Conservation (phyloP, 2,888 invertebrate genomes). For the Alcis repandata region DNA sequence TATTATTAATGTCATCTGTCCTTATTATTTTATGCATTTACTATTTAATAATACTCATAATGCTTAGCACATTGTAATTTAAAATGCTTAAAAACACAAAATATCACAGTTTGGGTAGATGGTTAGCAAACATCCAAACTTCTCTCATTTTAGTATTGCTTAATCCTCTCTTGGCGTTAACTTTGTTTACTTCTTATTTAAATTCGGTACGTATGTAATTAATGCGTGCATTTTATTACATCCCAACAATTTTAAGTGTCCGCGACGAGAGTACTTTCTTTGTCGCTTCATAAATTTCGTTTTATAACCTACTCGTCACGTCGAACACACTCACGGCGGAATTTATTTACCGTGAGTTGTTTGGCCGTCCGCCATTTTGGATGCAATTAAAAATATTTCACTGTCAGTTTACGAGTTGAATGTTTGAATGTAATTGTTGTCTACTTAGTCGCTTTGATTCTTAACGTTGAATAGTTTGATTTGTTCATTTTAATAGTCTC, state of each 20-base stretch:
- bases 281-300: slow-evolving; percentile 55
- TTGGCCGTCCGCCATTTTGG: slow-evolving; percentile 57
- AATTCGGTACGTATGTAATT: slow-evolving; percentile 49
- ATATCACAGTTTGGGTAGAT: not conserved
- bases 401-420: slow-evolving; percentile 42
- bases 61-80: too few species aligned
- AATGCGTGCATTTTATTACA: slow-evolving; percentile 40
- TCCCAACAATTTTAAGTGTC: slow-evolving; percentile 33
- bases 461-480: slow-evolving; percentile 17
- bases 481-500: not conserved
- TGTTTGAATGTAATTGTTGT: slow-evolving; percentile 43
- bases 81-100: too few species aligned
- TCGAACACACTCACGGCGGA: slow-evolving; percentile 54
- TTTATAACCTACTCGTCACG: slow-evolving; percentile 52
- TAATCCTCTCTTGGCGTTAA: slow-evolving; percentile 23
- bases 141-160: slow-evolving; percentile 4
- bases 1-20: too few species aligned
- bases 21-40: too few species aligned
- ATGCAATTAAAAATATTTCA: slow-evolving; percentile 58
- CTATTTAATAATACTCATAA: too few species aligned
- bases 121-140: not conserved
- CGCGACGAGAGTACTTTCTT: slow-evolving; percentile 33
- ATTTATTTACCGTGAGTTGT: slow-evolving; percentile 52
- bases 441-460: slow-evolving; percentile 33
- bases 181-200: slow-evolving; percentile 50